Evolutionary conservation across 2,888 invertebrate species (phyloP).

Genomic region (Orthosia incerta): DNA sequence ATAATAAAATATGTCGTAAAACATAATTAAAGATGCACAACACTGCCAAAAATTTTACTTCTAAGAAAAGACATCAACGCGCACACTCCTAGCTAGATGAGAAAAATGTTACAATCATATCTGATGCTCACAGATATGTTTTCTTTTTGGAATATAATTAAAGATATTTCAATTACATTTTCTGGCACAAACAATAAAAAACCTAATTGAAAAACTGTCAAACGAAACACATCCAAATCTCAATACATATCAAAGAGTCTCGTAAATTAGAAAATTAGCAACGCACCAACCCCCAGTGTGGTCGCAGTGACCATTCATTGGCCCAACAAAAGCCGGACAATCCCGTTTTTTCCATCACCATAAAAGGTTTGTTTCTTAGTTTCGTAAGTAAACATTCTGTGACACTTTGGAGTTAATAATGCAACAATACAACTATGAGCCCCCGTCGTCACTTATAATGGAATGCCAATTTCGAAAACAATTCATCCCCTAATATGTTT

Average conservation of each 20-base stretch:
- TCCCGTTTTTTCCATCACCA: constrained; percentile 68
- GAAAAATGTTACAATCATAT: background rate
- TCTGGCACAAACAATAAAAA: constrained; percentile 8
- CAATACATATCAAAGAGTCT: constrained; percentile 34
- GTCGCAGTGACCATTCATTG: constrained; percentile 82
- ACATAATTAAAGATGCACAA: background rate
- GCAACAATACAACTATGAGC: constrained; percentile 78
- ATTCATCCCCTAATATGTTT: constrained; percentile 88
- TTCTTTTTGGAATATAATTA: background rate
- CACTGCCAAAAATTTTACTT: background rate
- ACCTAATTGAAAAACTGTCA: constrained; percentile 38
- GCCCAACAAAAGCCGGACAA: constrained; percentile 75
- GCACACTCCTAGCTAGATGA: constrained; percentile 10
- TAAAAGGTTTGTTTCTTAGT: constrained; percentile 69
- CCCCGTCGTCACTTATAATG: constrained; percentile 84
- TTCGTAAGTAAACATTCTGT: constrained; percentile 70
- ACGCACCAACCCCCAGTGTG: constrained; percentile 86
- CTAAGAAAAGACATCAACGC: constrained; percentile 70
- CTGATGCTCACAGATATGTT: background rate
- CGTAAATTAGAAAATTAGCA: constrained; percentile 86
- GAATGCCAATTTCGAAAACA: constrained; percentile 86
- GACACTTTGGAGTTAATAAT: constrained; percentile 78
- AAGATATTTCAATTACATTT: background rate
- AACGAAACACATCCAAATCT: constrained; percentile 28
- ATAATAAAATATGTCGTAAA: background rate